Conservation (phyloP, 1,140 invertebrate species). For the Pectinophora gossypiella region DNA sequence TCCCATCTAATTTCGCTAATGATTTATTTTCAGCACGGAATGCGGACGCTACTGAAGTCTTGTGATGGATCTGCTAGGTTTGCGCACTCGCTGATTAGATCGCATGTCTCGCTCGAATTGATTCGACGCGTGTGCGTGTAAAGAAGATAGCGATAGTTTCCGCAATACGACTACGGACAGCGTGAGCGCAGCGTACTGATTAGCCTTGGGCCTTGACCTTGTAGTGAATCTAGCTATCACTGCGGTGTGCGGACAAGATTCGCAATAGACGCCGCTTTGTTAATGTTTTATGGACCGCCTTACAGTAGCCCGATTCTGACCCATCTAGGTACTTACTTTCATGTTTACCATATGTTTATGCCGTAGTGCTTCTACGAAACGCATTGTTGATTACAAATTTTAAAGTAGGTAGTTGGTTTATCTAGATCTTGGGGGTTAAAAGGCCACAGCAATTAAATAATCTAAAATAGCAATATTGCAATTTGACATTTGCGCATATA, state of each 20-base stretch:
- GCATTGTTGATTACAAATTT: too few relatives aligned
- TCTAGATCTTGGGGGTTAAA: too few relatives aligned
- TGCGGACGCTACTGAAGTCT: conserved; percentile 46
- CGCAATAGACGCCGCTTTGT: background rate
- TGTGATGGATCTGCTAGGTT: conserved; percentile 37
- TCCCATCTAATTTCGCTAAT: conserved; percentile 42
- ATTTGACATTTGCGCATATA: too few relatives aligned
- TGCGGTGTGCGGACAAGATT: background rate
- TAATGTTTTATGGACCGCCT: too few relatives aligned
- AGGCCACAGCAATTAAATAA: too few relatives aligned
- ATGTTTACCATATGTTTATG: too few relatives aligned
- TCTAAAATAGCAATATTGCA: too few relatives aligned
- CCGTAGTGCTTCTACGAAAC: too few relatives aligned
- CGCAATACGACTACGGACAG: conserved; percentile 9
- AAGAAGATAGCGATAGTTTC: conserved; percentile 34
- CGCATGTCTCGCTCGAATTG: conserved; percentile 25
- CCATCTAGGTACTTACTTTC: too few relatives aligned
- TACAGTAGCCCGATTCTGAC: too few relatives aligned
- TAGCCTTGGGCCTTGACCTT: conserved; percentile 52
- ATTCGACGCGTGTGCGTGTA: conserved; percentile 14
- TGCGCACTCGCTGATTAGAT: conserved; percentile 20
- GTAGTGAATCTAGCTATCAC: conserved; percentile 43
- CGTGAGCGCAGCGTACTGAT: conserved; percentile 37
- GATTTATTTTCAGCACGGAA: conserved; percentile 61
- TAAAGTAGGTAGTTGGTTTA: too few relatives aligned